phyloP scores from a whole-genome alignment of 1,140 invertebrate species.

The Nebria ingens region DNA sequence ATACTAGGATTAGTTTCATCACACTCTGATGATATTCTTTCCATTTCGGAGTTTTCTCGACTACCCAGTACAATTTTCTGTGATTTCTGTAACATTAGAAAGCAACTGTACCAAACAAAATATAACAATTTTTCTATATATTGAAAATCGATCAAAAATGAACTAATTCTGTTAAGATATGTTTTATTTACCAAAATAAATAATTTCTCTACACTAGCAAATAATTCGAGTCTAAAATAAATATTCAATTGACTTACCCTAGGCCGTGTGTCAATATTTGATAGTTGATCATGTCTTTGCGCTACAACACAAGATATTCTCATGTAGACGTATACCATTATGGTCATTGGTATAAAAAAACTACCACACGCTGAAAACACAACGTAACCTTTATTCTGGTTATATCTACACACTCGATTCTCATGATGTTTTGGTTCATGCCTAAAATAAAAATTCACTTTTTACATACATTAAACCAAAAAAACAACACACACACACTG shows the following conservation, averaged over 20 bases:
- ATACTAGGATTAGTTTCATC: constrained; percentile 25
- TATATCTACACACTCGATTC: constrained; percentile 55
- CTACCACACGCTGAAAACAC: constrained; percentile 86
- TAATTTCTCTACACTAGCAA: no score
- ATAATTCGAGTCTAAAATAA: no score
- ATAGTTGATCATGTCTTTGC: constrained; percentile 41
- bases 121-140: no score
- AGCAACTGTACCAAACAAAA: background rate
- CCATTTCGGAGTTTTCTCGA: constrained; percentile 33
- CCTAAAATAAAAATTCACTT: no score
- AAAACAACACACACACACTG: no score
- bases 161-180: no score
- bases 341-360: constrained; percentile 82
- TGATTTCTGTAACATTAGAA: constrained; percentile 27
- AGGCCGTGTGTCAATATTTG: constrained; percentile 27
- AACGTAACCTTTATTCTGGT: constrained; percentile 75
- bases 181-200: no score
- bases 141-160: no score
- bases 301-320: constrained; percentile 79
- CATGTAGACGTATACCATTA: constrained; percentile 87
- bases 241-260: constrained; percentile 22
- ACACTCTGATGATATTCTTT: constrained; percentile 32
- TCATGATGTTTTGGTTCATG: constrained; percentile 48
- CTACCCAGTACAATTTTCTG: constrained; percentile 26
- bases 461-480: no score